phyloP scores from a whole-genome alignment of 2,888 invertebrate species.

The Cinara cedri region DNA sequence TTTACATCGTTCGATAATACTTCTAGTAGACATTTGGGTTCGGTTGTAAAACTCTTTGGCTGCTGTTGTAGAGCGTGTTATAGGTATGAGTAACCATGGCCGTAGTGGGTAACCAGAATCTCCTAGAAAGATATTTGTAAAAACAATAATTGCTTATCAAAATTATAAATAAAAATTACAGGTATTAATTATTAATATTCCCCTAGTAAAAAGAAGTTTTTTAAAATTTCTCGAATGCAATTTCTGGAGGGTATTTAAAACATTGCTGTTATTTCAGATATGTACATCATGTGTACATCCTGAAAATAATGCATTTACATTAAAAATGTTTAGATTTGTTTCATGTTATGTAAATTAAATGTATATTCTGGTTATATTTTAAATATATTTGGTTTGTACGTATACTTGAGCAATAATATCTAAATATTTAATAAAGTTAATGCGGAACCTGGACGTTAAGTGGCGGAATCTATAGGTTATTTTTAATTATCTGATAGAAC shows the following conservation, averaged over 20 bases:
- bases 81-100: constrained; percentile 31
- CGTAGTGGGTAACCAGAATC: neutral
- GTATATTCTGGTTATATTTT: no score
- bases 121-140: neutral
- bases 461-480: no score
- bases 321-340: no score
- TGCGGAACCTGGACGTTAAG: no score
- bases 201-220: neutral
- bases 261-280: neutral
- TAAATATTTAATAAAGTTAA: no score
- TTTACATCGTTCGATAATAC: constrained; percentile 31
- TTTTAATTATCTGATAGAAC: no score
- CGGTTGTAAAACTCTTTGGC: constrained; percentile 23
- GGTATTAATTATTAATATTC: neutral
- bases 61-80: constrained; percentile 1
- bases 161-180: neutral
- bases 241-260: neutral
- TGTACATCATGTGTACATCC: neutral
- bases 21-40: neutral
- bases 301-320: no score
- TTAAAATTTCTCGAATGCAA: neutral
- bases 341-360: no score
- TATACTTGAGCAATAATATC: no score
- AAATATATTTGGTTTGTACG: no score
- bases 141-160: no score